Percentiles rank a stretch among this genome's conserved stretches.
Evolutionary conservation across 2,888 invertebrate genomes (phyloP).

Genomic region (Syrista parreyssii): DNA sequence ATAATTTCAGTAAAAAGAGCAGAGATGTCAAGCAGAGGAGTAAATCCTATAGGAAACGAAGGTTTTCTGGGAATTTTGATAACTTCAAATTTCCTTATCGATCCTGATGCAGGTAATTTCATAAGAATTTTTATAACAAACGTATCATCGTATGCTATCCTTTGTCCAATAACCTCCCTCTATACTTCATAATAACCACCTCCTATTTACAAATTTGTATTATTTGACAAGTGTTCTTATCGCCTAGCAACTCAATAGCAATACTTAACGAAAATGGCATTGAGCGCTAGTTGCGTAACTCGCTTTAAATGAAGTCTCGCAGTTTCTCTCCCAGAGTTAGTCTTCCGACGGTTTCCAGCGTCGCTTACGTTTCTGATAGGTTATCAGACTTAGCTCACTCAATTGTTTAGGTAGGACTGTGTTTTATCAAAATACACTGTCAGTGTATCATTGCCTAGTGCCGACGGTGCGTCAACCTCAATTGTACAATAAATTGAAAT

Average conservation of each 20-base stretch:
- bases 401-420: neutral
- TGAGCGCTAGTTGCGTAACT: constrained; percentile 15
- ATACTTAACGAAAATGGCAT: constrained; percentile 16
- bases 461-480: neutral
- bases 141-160: neutral
- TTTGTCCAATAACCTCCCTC: neutral
- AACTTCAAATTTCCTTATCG: constrained; percentile 51
- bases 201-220: neutral
- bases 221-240: neutral
- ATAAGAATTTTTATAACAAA: neutral
- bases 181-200: neutral
- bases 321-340: neutral
- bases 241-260: neutral
- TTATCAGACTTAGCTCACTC: neutral
- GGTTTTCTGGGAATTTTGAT: constrained; percentile 47
- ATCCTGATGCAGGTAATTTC: constrained; percentile 54
- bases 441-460: neutral
- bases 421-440: neutral
- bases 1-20: constrained; percentile 2
- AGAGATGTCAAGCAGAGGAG: constrained; percentile 60
- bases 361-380: neutral
- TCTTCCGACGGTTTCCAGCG: neutral
- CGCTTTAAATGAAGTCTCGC: constrained; percentile 11
- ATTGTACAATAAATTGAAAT: neutral
- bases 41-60: constrained; percentile 46